phyloP scores from a whole-genome alignment of 2,888 invertebrate species.

The Aplocera efformata region DNA sequence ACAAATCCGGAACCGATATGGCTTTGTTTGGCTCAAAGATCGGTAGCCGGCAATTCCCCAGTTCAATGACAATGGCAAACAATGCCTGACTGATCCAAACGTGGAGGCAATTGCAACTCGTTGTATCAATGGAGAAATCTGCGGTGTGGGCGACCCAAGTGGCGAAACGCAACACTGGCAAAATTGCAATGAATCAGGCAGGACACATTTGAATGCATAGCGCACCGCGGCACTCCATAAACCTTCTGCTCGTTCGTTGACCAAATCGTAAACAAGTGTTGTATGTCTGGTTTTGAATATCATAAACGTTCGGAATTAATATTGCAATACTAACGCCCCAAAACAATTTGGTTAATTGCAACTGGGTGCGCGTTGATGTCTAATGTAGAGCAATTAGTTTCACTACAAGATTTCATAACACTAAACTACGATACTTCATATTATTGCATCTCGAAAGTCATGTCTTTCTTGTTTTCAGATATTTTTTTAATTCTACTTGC shows the following conservation, averaged over 20 bases:
- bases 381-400: slow-evolving; percentile 8
- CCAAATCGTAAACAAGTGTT: slow-evolving; percentile 30
- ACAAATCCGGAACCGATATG: slow-evolving; percentile 21
- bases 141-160: slow-evolving; percentile 53
- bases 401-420: background rate
- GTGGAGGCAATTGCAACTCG: slow-evolving; percentile 54
- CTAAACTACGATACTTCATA: background rate
- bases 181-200: slow-evolving; percentile 55
- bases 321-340: slow-evolving; percentile 3
- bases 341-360: slow-evolving; percentile 3
- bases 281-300: slow-evolving; percentile 14
- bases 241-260: slow-evolving; percentile 21
- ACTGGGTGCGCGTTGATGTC: slow-evolving; percentile 25
- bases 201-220: slow-evolving; percentile 53
- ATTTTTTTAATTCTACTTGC: background rate
- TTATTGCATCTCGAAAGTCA: too few relatives aligned
- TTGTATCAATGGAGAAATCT: slow-evolving; percentile 74
- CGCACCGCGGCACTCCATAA: slow-evolving; percentile 25
- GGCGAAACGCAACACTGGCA: slow-evolving; percentile 50
- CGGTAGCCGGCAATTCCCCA: slow-evolving; percentile 43
- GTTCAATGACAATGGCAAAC: slow-evolving; percentile 67
- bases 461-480: too few relatives aligned
- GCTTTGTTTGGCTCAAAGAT: slow-evolving; percentile 18
- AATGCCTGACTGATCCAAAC: slow-evolving; percentile 54
- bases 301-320: slow-evolving; percentile 8